Conservation (phyloP, 2,797 vertebrate species). For the Pithecia hirsuta region DNA sequence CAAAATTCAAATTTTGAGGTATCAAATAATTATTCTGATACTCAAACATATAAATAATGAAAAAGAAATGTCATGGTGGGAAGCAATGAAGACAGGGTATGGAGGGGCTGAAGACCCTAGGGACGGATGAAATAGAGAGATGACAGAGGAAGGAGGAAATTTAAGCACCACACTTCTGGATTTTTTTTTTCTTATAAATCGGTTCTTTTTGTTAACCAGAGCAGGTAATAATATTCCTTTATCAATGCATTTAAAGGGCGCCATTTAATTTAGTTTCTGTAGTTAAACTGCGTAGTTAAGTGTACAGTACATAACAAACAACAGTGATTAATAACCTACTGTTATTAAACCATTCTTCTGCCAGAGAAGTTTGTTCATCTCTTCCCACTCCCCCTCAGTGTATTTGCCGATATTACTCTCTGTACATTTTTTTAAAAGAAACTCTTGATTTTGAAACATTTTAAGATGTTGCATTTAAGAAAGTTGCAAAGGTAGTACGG, state of each 20-base stretch:
- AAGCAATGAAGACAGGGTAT: background rate
- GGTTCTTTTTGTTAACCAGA: background rate
- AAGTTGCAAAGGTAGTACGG: background rate
- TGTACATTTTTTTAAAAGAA: background rate
- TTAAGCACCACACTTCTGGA: background rate
- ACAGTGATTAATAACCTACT: background rate
- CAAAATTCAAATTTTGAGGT: background rate
- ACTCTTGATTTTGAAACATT: background rate
- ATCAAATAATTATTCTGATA: background rate
- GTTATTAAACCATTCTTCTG: background rate
- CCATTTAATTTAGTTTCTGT: background rate
- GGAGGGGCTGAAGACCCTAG: background rate
- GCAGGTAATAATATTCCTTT: background rate
- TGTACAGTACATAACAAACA: background rate
- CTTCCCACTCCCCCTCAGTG: background rate
- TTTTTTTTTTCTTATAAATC: background rate
- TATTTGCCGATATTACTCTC: background rate
- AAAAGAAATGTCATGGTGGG: background rate
- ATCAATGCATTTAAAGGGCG: background rate
- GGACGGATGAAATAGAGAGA: background rate
- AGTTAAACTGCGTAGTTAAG: background rate
- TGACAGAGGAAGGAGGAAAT: background rate
- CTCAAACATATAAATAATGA: background rate
- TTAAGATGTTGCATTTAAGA: background rate
- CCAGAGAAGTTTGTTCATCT: background rate